phyloP scores from a whole-genome alignment of 1,140 invertebrate species.

The Nomia melanderi region DNA sequence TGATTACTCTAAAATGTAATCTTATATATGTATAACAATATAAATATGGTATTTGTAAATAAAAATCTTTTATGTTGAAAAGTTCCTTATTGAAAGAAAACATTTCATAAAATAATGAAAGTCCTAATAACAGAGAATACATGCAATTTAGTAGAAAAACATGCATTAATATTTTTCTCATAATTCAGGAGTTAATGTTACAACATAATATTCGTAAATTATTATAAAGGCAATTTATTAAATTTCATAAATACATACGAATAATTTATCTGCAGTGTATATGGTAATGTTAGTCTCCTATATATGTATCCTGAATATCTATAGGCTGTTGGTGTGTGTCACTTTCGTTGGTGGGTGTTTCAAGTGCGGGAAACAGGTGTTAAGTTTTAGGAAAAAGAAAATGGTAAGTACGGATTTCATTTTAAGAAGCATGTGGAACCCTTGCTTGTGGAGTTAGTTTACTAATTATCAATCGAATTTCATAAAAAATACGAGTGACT shows the following conservation, averaged over 20 bases:
- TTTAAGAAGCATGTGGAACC: slow-evolving; percentile 34
- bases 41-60: slow-evolving; percentile 44
- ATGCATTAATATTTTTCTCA: not conserved
- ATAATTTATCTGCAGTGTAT: not conserved
- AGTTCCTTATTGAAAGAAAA: not conserved
- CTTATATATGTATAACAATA: slow-evolving; percentile 24
- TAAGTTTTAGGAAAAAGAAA: slow-evolving; percentile 26
- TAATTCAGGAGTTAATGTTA: not conserved
- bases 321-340: not conserved
- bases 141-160: too few species aligned
- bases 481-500: not conserved
- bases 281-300: too few species aligned
- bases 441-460: slow-evolving; percentile 21
- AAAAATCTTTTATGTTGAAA: slow-evolving; percentile 4
- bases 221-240: too few species aligned
- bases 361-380: slow-evolving; percentile 12
- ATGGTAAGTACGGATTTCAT: slow-evolving; percentile 49
- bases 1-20: slow-evolving; percentile 35
- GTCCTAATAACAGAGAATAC: not conserved
- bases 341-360: slow-evolving; percentile 1
- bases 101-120: not conserved
- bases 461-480: slow-evolving; percentile 23
- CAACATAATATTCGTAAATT: not conserved
- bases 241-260: not conserved
- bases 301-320: not conserved